phyloP scores from a whole-genome alignment of 2,888 invertebrate genomes.

The Chaitophorus viminalis region DNA sequence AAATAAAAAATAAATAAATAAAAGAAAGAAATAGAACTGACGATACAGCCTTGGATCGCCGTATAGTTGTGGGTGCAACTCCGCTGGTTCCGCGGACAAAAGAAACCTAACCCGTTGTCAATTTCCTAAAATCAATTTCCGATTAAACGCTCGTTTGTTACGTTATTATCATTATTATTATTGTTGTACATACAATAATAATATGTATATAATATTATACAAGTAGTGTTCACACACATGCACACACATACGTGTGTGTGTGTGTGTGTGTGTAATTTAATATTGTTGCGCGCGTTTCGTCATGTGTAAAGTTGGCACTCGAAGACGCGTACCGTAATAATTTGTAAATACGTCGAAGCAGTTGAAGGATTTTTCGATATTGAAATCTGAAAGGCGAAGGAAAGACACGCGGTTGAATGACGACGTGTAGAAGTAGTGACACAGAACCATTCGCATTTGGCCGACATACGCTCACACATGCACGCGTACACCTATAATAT shows the following conservation, averaged over 20 bases:
- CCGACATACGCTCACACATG: neutral
- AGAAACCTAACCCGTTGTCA: slow-evolving; percentile 11
- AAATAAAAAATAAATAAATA: slow-evolving; percentile 3
- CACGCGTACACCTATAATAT: neutral
- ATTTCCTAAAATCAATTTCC: slow-evolving; percentile 53
- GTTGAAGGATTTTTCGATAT: neutral
- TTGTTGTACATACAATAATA: too few species aligned
- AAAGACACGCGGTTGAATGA: neutral
- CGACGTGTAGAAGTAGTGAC: too few species aligned
- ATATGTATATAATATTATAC: neutral
- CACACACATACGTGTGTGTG: neutral
- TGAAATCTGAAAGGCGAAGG: neutral
- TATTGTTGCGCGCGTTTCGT: neutral
- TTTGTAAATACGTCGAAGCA: neutral
- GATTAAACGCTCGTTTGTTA: slow-evolving; percentile 50
- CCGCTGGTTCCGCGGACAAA: neutral
- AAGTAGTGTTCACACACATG: too few species aligned
- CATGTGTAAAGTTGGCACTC: neutral
- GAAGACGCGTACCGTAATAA: neutral
- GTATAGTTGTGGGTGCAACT: slow-evolving; percentile 34
- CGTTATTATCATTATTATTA: neutral
- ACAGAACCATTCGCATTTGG: neutral
- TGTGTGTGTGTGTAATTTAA: neutral
- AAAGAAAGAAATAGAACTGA: neutral
- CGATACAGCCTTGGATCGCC: slow-evolving; percentile 2